Evolutionary conservation across 92 coral and sea anemone species (phyloP), one percentile per base, ranked within the genome.

Genomic region (Zoanthus solanderi): DNA sequence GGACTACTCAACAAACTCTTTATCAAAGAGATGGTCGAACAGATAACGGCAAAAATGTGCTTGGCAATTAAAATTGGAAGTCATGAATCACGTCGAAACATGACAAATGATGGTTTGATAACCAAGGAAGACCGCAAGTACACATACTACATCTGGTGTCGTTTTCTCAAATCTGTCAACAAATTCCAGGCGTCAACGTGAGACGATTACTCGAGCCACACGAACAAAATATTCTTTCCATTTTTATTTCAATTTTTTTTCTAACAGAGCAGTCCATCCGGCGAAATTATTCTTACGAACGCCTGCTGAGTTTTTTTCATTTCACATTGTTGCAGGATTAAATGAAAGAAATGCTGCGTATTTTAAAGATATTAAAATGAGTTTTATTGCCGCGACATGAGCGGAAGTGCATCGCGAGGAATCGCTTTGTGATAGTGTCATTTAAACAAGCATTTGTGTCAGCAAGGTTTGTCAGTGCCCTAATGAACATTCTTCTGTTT

Each of bases 401-500:
- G 75, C 85, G 85, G 85, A 81, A 81, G 75, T 81, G 85, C 73
- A 42, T 18, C 42, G 58, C 32, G 85, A 61, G 57, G 45, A 65
- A 75, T 47, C 58, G 63, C 75, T 81, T 81, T 81, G 75, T 81
- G 85, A 81, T 81, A 63, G 44, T 47, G 85, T 81, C 85, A 81
- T 65, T 81, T 81, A 66, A 81, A 81, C 66, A 71, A 66, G 75
- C 75, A 75, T 63, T 81, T 81, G 74, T 81, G 85, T 81, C 85
- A 81, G 75, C 85, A 81, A 7, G 66, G 58, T 58, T 66, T 81
- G 85, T 81, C 85, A 81, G 29, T 63, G 60, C 75, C 63, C 60
- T 65, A 81, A 81, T 81, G 85, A 81, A 71, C 85, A 81, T 81
- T 81, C 85, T 81, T 81, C 75, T 81, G 85, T 67, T 45, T 81